Conservation (phyloP, 2,113 vertebrate genomes). For the Epinephelus lanceolatus region DNA sequence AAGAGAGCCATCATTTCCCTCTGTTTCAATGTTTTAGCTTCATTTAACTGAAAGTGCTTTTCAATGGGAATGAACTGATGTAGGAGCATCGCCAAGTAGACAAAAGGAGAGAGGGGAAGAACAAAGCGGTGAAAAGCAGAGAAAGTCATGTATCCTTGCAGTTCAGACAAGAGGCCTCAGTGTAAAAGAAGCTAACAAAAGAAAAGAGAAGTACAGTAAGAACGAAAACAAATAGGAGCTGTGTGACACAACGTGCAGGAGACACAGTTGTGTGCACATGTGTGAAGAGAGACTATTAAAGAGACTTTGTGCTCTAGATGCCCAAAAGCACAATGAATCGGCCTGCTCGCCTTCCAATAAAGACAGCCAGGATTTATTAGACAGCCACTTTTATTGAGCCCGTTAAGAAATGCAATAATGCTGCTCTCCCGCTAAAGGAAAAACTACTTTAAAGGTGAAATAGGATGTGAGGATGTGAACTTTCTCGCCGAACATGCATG, state of each 20-base stretch:
- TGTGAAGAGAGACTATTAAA: constrained; percentile 33
- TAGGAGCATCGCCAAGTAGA: not conserved
- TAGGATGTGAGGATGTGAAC: constrained; percentile 36
- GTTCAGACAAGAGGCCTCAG: not conserved
- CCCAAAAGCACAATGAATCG: constrained; percentile 48
- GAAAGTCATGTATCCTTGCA: not conserved
- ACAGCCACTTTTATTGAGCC: constrained; percentile 50
- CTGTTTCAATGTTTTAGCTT: constrained; percentile 18
- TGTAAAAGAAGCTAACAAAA: not conserved
- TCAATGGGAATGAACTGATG: constrained; percentile 6
- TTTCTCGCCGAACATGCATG: not conserved
- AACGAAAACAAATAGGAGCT: constrained; percentile 6
- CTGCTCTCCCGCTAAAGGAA: not conserved
- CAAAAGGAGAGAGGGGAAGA: not conserved
- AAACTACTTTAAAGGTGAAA: constrained; percentile 56
- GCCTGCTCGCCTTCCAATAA: constrained; percentile 38
- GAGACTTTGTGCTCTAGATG: constrained; percentile 22
- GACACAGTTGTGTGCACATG: constrained; percentile 13
- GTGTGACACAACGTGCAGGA: not conserved
- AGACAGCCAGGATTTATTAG: constrained; percentile 55
- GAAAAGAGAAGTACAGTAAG: not conserved
- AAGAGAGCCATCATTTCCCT: not conserved
- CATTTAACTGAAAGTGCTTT: constrained; percentile 39
- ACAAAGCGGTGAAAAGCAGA: not conserved
- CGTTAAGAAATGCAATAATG: constrained; percentile 59